These are phyloP conservation scores for Onychomys arenicola DNA, from an alignment of 2,797 vertebrate genomes.

Conservation along the genomic window DNA sequence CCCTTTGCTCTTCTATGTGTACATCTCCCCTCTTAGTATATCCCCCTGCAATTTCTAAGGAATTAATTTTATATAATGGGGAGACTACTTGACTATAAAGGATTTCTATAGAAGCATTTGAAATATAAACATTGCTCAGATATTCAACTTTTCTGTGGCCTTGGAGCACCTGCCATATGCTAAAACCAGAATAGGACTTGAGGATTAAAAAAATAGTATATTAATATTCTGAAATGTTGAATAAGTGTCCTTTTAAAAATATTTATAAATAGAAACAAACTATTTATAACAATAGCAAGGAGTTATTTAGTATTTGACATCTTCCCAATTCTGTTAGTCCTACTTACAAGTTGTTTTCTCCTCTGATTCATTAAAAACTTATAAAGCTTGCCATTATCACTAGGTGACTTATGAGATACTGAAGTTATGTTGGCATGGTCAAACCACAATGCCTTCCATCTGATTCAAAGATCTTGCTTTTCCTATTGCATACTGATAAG, in stretches of 20 bases:
- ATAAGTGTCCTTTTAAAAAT: not conserved
- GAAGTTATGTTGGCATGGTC: not conserved
- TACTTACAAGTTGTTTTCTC: constrained; percentile 31
- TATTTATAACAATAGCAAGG: not conserved
- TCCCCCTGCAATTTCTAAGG: constrained; percentile 47
- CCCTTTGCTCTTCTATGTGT: not conserved
- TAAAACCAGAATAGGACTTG: not conserved
- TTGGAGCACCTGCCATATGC: not conserved
- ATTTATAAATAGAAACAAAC: not conserved
- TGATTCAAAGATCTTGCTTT: not conserved
- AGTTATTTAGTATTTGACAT: not conserved
- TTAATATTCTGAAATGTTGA: not conserved
- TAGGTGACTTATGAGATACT: not conserved
- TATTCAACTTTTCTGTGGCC: constrained; percentile 28
- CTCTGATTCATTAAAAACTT: not conserved
- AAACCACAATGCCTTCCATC: not conserved
- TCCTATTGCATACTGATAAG: not conserved
- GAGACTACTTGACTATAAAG: constrained; percentile 37
- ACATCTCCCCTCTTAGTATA: not conserved
- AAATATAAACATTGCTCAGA: constrained; percentile 51
- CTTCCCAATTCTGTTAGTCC: not conserved
- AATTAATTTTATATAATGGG: constrained; percentile 71
- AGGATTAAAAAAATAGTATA: not conserved
- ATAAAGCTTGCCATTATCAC: not conserved
- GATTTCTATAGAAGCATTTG: constrained; percentile 45